These are phyloP conservation scores for Sebastes hubbsi DNA, from an alignment of 2,797 vertebrate species.

Conservation along the genomic window DNA sequence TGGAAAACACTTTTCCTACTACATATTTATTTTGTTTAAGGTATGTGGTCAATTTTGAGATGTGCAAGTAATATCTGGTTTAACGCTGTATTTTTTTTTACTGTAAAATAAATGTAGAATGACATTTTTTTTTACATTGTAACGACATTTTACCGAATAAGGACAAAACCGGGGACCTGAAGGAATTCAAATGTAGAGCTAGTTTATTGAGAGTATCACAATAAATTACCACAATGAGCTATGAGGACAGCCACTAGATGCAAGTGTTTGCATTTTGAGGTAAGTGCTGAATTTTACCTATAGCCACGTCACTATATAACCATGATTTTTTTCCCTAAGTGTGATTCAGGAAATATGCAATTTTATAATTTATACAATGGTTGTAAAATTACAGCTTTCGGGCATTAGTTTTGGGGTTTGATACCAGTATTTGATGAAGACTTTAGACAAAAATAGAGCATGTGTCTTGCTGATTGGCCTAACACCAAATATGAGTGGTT, in stretches of 20 bases:
- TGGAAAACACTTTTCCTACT: constrained; percentile 2
- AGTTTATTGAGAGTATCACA: neutral
- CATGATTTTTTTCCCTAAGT: neutral
- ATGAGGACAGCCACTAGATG: neutral
- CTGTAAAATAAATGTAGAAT: constrained; percentile 61
- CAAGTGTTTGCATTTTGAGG: neutral
- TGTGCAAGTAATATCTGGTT: constrained; percentile 25
- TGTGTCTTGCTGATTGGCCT: neutral
- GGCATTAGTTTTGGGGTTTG: neutral
- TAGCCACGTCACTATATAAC: no score
- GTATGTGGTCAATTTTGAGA: constrained; percentile 11
- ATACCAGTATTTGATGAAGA: neutral
- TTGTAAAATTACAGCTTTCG: neutral
- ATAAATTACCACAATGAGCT: neutral
- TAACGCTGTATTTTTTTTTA: constrained; percentile 29
- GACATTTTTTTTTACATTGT: constrained; percentile 33
- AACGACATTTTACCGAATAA: constrained; percentile 4
- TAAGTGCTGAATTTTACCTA: constrained; percentile 68
- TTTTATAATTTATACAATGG: neutral
- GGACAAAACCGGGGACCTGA: neutral
- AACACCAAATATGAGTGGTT: neutral
- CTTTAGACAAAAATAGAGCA: neutral
- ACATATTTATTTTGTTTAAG: constrained; percentile 20
- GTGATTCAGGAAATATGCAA: neutral
- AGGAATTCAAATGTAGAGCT: neutral